Evolutionary conservation across 2,113 vertebrate species (phyloP).

Genomic region (Vulpes lagopus): DNA sequence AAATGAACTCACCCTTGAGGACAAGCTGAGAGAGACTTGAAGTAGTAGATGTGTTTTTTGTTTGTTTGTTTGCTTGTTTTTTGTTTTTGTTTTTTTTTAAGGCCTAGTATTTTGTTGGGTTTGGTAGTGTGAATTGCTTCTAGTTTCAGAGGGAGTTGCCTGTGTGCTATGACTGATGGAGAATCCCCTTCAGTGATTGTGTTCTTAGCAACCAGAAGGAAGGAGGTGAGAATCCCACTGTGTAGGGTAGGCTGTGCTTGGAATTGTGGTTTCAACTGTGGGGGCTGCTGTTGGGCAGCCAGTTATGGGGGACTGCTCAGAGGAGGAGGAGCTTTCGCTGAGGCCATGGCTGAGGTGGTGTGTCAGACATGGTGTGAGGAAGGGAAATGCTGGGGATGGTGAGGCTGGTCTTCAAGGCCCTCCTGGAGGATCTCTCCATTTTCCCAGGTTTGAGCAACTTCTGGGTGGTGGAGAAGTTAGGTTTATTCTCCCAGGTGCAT

Average conservation of each 20-base stretch:
- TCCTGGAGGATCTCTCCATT: background rate
- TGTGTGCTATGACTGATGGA: background rate
- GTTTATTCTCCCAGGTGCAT: background rate
- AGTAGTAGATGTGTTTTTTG: background rate
- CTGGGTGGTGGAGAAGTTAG: background rate
- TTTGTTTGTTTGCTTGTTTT: background rate
- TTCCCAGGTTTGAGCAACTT: background rate
- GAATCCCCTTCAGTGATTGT: background rate
- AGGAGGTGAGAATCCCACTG: background rate
- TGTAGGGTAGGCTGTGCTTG: accelerated
- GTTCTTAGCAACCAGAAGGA: background rate
- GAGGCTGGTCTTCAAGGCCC: no score
- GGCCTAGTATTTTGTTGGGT: background rate
- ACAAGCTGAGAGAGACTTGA: background rate
- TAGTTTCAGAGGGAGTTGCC: background rate
- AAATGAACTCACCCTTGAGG: background rate
- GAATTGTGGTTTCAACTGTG: background rate
- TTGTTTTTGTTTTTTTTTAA: background rate
- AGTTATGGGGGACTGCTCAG: background rate
- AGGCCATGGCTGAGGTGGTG: background rate
- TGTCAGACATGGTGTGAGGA: background rate
- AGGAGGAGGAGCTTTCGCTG: background rate
- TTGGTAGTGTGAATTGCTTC: background rate
- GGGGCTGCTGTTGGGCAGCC: no score
- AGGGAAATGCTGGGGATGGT: background rate